Evolutionary conservation across 2,113 vertebrate genomes (phyloP).

Genomic region (Heterotis niloticus): DNA sequence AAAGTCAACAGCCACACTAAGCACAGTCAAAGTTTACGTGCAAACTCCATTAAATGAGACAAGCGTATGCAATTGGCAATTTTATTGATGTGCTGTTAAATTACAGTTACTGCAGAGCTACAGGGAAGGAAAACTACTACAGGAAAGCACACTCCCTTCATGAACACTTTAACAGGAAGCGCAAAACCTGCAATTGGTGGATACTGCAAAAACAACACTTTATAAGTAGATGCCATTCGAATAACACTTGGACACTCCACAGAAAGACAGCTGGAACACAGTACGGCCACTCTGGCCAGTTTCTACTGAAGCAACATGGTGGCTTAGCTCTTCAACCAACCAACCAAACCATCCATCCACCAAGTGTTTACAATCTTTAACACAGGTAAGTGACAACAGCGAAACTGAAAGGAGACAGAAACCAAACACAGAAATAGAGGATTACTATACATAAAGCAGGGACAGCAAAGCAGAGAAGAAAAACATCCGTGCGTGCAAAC

Average conservation of each 20-base stretch:
- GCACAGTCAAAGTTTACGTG: neutral
- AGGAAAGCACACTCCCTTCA: neutral
- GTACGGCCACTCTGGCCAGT: too few relatives aligned
- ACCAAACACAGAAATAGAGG: neutral
- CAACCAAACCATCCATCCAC: neutral
- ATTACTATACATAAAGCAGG: neutral
- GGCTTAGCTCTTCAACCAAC: neutral
- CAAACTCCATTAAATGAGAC: neutral
- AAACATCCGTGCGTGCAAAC: neutral
- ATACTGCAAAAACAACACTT: slow-evolving; percentile 3
- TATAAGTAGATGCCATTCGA: neutral
- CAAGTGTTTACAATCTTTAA: neutral
- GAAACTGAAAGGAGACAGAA: neutral
- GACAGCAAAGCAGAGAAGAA: neutral
- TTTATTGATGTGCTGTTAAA: slow-evolving; percentile 24
- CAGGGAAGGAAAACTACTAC: neutral
- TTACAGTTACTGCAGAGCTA: neutral
- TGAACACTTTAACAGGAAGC: slow-evolving; percentile 8
- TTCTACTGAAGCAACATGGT: neutral
- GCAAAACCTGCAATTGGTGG: neutral
- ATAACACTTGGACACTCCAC: neutral
- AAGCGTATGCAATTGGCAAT: neutral
- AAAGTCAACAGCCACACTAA: too few relatives aligned
- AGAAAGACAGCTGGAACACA: too few relatives aligned
- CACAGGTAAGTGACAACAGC: neutral